Evolutionary conservation across 2,797 vertebrate species (phyloP).

Genomic region (Manis crassicaudata): DNA sequence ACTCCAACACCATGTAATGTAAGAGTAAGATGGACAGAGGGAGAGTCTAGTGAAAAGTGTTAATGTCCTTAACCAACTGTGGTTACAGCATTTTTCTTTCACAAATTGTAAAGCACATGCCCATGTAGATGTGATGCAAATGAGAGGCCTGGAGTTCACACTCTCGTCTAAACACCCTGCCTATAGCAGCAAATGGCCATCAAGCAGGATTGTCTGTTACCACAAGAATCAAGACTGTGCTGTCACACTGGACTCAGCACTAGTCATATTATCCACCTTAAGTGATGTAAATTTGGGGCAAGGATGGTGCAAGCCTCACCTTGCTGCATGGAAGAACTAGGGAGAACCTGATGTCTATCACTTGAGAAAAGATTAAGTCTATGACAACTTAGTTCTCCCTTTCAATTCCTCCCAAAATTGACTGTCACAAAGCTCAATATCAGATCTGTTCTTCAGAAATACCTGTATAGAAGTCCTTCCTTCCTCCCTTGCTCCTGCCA

Average conservation of each 20-base stretch:
- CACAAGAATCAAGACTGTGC: background rate
- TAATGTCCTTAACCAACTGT: rapidly evolving
- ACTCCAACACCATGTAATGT: background rate
- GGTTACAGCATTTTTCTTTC: background rate
- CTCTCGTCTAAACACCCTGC: background rate
- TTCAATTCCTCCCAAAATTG: background rate
- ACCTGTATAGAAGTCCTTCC: background rate
- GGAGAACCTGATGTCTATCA: background rate
- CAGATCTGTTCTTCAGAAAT: background rate
- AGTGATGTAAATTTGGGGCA: background rate
- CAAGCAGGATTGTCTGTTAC: background rate
- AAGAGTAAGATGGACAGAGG: background rate
- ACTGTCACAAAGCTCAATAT: background rate
- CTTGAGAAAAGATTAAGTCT: background rate
- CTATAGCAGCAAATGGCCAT: background rate
- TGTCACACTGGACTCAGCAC: background rate
- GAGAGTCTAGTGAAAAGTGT: background rate
- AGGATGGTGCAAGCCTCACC: background rate
- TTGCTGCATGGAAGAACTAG: background rate
- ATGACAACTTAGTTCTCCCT: background rate
- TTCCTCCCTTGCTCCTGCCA: background rate
- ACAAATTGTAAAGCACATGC: background rate
- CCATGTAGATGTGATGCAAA: rapidly evolving
- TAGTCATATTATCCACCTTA: background rate
- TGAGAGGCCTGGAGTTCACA: background rate